Evolutionary conservation across 2,113 vertebrate species (phyloP), one percentile per base, ranked within the genome.

Genomic region (Mustela lutreola): DNA sequence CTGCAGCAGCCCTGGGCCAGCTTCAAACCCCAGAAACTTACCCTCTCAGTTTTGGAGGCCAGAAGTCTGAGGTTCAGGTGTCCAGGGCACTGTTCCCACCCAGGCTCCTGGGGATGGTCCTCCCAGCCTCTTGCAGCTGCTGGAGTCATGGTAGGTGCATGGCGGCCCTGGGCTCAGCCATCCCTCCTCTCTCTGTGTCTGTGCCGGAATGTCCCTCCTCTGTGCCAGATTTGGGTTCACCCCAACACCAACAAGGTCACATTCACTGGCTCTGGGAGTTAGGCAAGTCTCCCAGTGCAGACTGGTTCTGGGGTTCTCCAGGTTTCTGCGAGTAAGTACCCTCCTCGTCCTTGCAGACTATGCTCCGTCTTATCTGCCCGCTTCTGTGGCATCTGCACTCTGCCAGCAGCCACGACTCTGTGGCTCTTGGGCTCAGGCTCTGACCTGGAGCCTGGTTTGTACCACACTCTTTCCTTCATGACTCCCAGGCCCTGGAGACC

Each of bases 391-490:
- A 5, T 14, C 45, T 14, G 3, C 7, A 2, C 24, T 28, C 50
- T 9, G n/a, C 2, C 16, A 0, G 19, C 58, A 48, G 71, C 21
- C 6, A 7, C 2, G 4, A 19, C 33, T 11, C 28, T 10, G 42
- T 14, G 15, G 33, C 33, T n/a, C 33, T 67, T 21, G 7, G 42
- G 28, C 75, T 8, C 0, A 0, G 63, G 60, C 15, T 91, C n/a
- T 22, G 9, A 36, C 31, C 8, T 22, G 63, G 42, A 31, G 78
- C 39, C 18, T 1, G 22, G 48, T 42, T 16, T 26, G 15, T 31
- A 4, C 11, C 7, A 0, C n/a, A 3, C 11, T 39, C 50, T 11
- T 21, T 50, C 39, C 78, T 42, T 12, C 15, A 0, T 2, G 50
- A 33, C 22, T 56, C 63, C 28, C 1, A 24, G 33, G 28, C 36